Conservation (phyloP, 2,888 invertebrate species). For the Pelosia muscerda region DNA sequence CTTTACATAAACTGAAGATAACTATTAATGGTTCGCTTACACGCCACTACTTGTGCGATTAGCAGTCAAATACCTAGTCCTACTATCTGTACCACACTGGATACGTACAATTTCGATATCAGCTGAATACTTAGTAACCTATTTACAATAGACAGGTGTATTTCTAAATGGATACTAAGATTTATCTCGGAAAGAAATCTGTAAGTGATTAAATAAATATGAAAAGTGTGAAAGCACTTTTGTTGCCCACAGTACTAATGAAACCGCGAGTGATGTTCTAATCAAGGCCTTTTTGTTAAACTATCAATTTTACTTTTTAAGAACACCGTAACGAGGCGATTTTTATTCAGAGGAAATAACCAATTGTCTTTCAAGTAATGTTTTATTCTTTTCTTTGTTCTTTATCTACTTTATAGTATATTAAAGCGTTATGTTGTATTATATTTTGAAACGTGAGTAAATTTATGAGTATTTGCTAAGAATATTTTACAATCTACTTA, state of each 20-base stretch:
- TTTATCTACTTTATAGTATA: constrained; percentile 1
- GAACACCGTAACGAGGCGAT: constrained; percentile 14
- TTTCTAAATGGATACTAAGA: neutral
- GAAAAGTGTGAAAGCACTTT: constrained; percentile 21
- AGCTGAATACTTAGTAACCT: neutral
- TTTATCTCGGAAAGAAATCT: neutral
- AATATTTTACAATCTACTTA: constrained; percentile 1
- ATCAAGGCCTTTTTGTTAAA: constrained; percentile 59
- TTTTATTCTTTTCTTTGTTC: neutral
- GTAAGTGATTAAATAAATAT: neutral
- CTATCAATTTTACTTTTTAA: constrained; percentile 45
- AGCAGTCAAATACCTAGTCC: neutral
- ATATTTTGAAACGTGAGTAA: neutral
- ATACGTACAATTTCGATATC: neutral
- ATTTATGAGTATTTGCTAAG: neutral
- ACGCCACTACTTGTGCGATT: neutral
- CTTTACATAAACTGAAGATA: constrained; percentile 2
- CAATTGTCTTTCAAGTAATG: neutral
- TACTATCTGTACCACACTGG: neutral
- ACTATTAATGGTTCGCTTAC: constrained; percentile 4
- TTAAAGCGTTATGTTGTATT: constrained; percentile 5
- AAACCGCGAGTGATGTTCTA: constrained; percentile 69
- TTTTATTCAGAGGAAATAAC: constrained; percentile 6
- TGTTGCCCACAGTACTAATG: constrained; percentile 52
- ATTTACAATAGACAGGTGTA: neutral